Conservation (phyloP, 2,797 vertebrate genomes). For the Anabacerthia variegaticeps region DNA sequence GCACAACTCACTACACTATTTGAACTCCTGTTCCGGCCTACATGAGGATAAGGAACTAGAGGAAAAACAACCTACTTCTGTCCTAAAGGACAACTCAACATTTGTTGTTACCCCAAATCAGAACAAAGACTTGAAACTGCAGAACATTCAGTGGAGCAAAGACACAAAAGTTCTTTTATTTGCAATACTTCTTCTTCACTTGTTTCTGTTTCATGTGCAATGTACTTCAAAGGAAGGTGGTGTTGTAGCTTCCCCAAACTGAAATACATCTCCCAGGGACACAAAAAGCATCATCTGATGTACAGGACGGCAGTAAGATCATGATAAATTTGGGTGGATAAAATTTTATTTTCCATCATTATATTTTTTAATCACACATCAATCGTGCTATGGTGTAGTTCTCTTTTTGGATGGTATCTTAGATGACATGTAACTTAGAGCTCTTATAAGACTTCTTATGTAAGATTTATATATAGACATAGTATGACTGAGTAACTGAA, state of each 20-base stretch:
- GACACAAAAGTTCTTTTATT: neutral
- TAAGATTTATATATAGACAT: conserved; percentile 53
- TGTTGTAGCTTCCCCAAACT: neutral
- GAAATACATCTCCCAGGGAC: neutral
- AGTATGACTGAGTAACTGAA: conserved; percentile 51
- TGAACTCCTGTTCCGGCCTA: neutral
- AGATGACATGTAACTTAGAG: neutral
- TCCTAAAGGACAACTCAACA: neutral
- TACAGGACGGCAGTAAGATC: neutral
- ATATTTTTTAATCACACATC: neutral
- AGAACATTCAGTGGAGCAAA: neutral
- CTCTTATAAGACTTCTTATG: conserved; percentile 31
- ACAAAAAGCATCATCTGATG: neutral
- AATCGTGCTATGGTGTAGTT: neutral
- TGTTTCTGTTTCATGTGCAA: neutral
- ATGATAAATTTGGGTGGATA: neutral
- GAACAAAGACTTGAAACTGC: neutral
- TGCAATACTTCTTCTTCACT: neutral
- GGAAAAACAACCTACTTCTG: neutral
- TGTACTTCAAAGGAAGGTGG: neutral
- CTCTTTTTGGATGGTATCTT: neutral
- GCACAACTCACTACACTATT: neutral
- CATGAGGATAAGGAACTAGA: neutral
- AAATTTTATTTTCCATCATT: neutral
- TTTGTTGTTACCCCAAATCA: neutral